Conservation (phyloP, 2,888 invertebrate genomes). For the Tiliacea aurago region DNA sequence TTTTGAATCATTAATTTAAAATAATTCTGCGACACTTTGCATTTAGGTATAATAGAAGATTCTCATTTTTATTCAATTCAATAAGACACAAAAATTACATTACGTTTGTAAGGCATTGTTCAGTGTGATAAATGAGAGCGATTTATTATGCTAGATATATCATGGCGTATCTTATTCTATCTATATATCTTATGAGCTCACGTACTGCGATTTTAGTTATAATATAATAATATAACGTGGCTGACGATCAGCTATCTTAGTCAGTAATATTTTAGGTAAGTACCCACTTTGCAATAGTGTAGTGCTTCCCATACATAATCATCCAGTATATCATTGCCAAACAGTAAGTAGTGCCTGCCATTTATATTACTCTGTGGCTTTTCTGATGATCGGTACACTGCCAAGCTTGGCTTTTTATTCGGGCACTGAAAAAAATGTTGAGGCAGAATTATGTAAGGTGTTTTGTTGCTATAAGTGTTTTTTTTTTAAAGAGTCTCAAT, state of each 20-base stretch:
- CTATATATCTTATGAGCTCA: conserved; percentile 56
- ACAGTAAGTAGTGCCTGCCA: conserved; percentile 4
- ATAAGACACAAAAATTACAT: conserved; percentile 59
- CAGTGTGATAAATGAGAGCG: conserved; percentile 57
- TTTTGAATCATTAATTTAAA: conserved; percentile 34
- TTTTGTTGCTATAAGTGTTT: neutral
- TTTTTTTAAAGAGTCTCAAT: too few relatives aligned
- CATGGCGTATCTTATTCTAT: conserved; percentile 53
- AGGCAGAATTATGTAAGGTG: neutral
- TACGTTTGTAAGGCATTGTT: conserved; percentile 50
- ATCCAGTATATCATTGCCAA: conserved; percentile 19
- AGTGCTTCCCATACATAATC: conserved; percentile 17
- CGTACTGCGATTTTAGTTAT: conserved; percentile 60
- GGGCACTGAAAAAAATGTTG: neutral
- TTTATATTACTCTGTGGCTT: conserved; percentile 1
- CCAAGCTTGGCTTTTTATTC: neutral
- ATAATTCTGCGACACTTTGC: conserved; percentile 37
- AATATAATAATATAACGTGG: conserved; percentile 31
- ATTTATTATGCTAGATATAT: conserved; percentile 60
- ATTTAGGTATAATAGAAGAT: conserved; percentile 33
- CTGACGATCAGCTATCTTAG: conserved; percentile 37
- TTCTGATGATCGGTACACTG: neutral
- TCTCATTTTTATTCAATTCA: conserved; percentile 57
- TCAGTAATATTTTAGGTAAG: conserved; percentile 37
- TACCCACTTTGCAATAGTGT: conserved; percentile 24